Evolutionary conservation across 1,140 invertebrate species (phyloP), one percentile per base, ranked within the genome.

Genomic region (Drosophila quadrilineata): DNA sequence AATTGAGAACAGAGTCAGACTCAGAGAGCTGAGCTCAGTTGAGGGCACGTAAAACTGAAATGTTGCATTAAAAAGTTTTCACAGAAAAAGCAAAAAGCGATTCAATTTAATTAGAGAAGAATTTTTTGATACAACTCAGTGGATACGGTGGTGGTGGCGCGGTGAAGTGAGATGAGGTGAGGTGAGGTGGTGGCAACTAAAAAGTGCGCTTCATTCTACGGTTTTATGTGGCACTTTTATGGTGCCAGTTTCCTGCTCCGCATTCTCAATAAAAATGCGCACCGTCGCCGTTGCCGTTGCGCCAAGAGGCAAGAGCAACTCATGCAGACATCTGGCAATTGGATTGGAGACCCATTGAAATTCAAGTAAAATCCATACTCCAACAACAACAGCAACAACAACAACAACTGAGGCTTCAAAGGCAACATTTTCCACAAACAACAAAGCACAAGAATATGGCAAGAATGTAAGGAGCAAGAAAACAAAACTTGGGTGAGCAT

Each of bases 51-150:
- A 73, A 59, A 77, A 64, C 73, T 74, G 41, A 67, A 85, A 77
- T 82, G 77, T 77, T 57, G 77, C 73, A 84, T 82, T 85, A 77
- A 82, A 82, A 82, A 82, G 56, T 82, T 82, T 77, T 29, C n/a
- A n/a, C 58, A 43, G 38, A 35, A 24, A 48, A 58, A 75, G 49
- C 50, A 84, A 68, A 74, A 63, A 59, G 57, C 65, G 71, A 77
- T 82, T 82, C 73, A 71, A 82, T 82, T 82, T 85, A 82, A 82
- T 82, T 82, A 82, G 77, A 85, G 58, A 49, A 73, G 64, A 74
- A 79, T 77, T 72, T 56, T 71, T n/a, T n/a, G n/a, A n/a, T n/a
- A n/a, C n/a, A n/a, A n/a, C n/a, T n/a, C n/a, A n/a, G n/a, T n/a
- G n/a, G n/a, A n/a, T n/a, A n/a, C n/a, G n/a, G n/a, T n/a, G n/a